Percentiles rank a stretch among this genome's conserved stretches.
Evolutionary conservation across 2,113 vertebrate genomes (phyloP).

Genomic region (Myotis lucifugus): DNA sequence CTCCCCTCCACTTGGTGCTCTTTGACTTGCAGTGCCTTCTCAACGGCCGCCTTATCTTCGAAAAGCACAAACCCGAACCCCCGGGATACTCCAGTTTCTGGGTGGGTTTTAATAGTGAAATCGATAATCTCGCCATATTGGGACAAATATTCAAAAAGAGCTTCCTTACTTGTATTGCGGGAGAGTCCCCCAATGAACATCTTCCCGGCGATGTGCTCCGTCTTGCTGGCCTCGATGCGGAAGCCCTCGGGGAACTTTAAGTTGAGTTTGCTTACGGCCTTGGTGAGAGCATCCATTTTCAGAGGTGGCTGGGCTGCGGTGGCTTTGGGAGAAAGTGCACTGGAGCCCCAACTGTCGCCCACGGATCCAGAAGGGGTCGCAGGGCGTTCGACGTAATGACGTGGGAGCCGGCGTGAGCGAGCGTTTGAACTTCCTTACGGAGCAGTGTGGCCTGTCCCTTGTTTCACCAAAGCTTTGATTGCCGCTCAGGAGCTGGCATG

Average conservation of each 20-base stretch:
- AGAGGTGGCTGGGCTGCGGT: accelerated
- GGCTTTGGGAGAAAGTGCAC: too few species aligned
- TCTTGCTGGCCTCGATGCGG: neutral
- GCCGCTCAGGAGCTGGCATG: accelerated
- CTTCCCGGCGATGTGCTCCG: neutral
- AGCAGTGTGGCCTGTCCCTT: too few species aligned
- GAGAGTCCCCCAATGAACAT: neutral
- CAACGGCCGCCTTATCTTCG: neutral
- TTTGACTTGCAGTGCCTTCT: slow-evolving; percentile 48
- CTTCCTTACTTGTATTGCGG: neutral
- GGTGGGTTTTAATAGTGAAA: slow-evolving; percentile 8
- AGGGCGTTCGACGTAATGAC: neutral
- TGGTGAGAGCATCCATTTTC: neutral
- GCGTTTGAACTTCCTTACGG: too few species aligned
- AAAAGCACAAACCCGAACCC: slow-evolving; percentile 55
- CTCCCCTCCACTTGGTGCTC: slow-evolving; percentile 26
- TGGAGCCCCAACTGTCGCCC: accelerated
- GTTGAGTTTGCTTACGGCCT: accelerated
- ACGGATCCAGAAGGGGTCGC: too few species aligned
- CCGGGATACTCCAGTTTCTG: neutral
- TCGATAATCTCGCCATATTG: slow-evolving; percentile 1
- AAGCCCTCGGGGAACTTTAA: neutral
- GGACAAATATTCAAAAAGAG: neutral
- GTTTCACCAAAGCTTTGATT: neutral
- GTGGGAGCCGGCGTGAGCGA: neutral